These are phyloP conservation scores for Danaus plexippus DNA, from an alignment of 1,140 invertebrate species.

Conservation along the genomic window DNA sequence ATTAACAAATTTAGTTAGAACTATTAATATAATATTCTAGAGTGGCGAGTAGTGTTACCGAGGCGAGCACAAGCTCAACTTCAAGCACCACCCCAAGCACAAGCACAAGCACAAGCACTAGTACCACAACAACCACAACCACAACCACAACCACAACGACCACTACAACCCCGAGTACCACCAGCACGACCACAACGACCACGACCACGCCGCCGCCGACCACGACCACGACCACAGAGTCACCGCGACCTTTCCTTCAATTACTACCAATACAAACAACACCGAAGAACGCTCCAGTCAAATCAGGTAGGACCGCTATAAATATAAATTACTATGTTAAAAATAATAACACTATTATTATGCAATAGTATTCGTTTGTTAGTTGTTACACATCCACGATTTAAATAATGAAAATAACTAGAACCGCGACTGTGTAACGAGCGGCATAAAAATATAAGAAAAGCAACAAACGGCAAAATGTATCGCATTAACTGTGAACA, in stretches of 20 bases:
- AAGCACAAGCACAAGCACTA: conserved; percentile 44
- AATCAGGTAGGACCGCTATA: conserved; percentile 36
- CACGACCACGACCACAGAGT: conserved; percentile 47
- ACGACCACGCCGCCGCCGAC: conserved; percentile 46
- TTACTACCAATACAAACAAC: conserved; percentile 56
- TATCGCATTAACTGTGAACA: no score
- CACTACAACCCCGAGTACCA: conserved; percentile 52
- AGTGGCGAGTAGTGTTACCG: conserved; percentile 36
- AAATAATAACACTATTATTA: no score
- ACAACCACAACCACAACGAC: conserved; percentile 63
- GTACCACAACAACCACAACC: conserved; percentile 65
- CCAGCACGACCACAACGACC: conserved; percentile 45
- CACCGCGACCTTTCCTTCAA: conserved; percentile 53
- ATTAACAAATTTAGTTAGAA: conserved; percentile 14
- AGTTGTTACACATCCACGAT: no score
- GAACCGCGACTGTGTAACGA: no score
- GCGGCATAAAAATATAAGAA: no score
- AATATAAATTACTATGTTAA: no score
- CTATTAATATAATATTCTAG: conserved; percentile 28
- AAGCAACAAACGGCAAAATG: no score
- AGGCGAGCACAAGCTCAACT: conserved; percentile 64
- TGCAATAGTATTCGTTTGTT: no score
- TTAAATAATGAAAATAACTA: no score
- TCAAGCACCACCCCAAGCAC: conserved; percentile 29
- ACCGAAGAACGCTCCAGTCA: conserved; percentile 38